A percentile compares a stretch with the other conserved stretches of the same genome.
Evolutionary conservation across 1,140 invertebrate species (phyloP).

Genomic region (Cherax destructor): DNA sequence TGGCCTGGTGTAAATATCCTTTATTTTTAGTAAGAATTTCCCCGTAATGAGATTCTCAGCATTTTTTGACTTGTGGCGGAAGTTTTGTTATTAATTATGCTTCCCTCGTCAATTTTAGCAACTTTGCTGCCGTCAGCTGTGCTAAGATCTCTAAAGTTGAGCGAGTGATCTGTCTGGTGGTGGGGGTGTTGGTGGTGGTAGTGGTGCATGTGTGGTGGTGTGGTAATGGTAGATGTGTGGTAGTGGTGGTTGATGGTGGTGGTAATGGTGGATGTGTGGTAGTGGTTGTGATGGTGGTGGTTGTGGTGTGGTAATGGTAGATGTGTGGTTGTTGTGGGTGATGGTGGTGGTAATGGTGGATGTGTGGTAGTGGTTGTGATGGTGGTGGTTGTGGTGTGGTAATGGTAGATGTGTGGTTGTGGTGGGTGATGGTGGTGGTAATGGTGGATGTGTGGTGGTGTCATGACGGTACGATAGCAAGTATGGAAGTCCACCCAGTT

Average conservation of each 20-base stretch:
- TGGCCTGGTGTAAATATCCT: slow-evolving; percentile 44
- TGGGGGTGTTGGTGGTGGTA: background rate
- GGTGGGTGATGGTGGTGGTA: no score
- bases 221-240: background rate
- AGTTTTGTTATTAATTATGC: slow-evolving; percentile 50
- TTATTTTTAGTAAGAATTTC: slow-evolving; percentile 56
- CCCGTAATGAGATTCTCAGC: slow-evolving; percentile 42
- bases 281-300: no score
- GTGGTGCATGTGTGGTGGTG: background rate
- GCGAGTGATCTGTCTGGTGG: background rate
- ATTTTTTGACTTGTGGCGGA: slow-evolving; percentile 31
- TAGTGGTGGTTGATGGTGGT: background rate
- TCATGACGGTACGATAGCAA: no score
- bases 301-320: no score
- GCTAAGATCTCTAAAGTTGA: background rate
- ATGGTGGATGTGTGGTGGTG: no score
- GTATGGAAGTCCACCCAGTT: no score
- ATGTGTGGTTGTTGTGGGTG: background rate
- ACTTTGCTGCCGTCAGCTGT: background rate
- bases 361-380: no score
- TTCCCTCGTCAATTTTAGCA: background rate
- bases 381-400: no score
- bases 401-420: no score
- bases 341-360: background rate
- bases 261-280: no score